Evolutionary conservation across 2,797 vertebrate species (phyloP).

Genomic region (Oreochromis grahami): DNA sequence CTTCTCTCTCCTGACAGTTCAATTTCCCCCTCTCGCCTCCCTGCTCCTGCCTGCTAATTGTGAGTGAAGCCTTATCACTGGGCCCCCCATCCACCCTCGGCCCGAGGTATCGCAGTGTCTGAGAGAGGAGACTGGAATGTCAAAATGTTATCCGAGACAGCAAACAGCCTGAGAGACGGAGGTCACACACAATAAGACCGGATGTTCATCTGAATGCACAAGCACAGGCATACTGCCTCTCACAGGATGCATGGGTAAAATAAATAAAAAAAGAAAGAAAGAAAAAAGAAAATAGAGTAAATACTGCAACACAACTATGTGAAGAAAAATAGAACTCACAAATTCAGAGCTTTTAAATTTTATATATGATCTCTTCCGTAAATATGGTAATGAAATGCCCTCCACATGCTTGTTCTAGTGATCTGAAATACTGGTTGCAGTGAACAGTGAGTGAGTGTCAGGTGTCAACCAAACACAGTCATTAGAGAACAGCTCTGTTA

Average conservation of each 20-base stretch:
- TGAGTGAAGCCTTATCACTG: conserved; percentile 99
- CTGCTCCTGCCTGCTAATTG: conserved; percentile 99
- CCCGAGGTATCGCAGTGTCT: conserved; percentile 85
- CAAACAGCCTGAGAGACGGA: conserved; percentile 77
- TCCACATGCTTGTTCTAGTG: not conserved
- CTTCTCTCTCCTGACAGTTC: conserved; percentile 99
- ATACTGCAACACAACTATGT: not conserved
- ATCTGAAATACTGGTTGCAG: not conserved
- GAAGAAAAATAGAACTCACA: not conserved
- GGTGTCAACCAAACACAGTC: conserved; percentile 41
- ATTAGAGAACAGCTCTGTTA: conserved; percentile 26
- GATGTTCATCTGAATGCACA: conserved; percentile 61
- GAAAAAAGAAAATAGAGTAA: not conserved
- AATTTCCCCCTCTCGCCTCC: conserved; percentile 99
- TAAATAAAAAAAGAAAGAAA: not conserved
- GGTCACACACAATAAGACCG: conserved; percentile 82
- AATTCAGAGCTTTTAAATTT: not conserved
- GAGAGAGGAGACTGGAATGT: conserved; percentile 89
- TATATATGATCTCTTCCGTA: not conserved
- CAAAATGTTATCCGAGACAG: conserved; percentile 97
- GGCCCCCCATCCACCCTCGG: conserved; percentile 84
- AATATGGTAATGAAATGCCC: not conserved
- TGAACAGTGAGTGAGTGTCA: not conserved
- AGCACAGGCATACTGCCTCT: conserved; percentile 1
- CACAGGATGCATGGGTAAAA: not conserved